These are phyloP conservation scores for Malurus elegans DNA, from an alignment of 2,113 vertebrate species.

Conservation along the genomic window DNA sequence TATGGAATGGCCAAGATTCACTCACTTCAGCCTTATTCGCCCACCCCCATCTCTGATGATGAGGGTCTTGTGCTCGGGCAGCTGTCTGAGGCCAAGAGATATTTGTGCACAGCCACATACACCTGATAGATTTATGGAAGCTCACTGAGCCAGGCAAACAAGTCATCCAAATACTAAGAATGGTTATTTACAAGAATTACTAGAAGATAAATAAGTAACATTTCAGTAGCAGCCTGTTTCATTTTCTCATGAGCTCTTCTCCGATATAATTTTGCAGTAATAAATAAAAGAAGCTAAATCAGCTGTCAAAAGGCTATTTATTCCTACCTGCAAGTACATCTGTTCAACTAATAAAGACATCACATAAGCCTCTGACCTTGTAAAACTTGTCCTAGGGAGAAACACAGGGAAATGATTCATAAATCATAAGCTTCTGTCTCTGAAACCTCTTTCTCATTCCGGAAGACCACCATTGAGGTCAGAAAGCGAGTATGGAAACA, in stretches of 20 bases:
- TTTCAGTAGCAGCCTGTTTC: neutral
- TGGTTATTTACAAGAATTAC: neutral
- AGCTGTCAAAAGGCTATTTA: neutral
- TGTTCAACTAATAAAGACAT: neutral
- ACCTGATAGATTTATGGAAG: neutral
- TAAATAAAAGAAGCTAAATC: neutral
- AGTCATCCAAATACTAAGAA: neutral
- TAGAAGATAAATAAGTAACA: neutral
- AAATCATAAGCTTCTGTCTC: neutral
- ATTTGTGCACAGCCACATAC: neutral
- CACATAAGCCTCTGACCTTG: neutral
- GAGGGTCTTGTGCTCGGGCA: neutral
- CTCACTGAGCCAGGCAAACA: neutral
- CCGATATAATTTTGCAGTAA: neutral
- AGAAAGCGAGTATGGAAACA: neutral
- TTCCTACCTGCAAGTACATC: neutral
- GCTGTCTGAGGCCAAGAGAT: neutral
- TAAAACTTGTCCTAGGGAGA: neutral
- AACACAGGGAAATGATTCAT: neutral
- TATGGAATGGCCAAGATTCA: neutral
- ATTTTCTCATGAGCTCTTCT: neutral
- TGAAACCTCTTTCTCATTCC: neutral
- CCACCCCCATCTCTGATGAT: accelerated
- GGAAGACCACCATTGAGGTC: neutral
- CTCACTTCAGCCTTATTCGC: neutral